Conservation (phyloP, 2,797 vertebrate species). For the Ispidina lecontei region DNA sequence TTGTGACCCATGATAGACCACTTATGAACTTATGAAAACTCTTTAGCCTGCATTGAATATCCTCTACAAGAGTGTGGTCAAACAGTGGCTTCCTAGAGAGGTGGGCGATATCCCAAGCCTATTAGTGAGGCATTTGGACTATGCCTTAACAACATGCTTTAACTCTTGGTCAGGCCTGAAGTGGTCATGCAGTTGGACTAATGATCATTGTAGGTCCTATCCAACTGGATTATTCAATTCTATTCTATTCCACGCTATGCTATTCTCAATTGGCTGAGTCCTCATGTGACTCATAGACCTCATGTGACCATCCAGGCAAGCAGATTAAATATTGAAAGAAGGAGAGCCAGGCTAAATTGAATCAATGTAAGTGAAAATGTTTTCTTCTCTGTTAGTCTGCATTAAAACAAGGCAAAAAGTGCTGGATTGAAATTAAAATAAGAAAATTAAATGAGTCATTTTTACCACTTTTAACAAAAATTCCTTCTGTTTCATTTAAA, state of each 20-base stretch:
- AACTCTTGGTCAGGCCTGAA: neutral
- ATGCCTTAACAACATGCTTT: neutral
- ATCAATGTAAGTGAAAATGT: neutral
- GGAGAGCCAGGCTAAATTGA: neutral
- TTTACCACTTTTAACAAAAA: neutral
- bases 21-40: neutral
- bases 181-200: neutral
- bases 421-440: neutral
- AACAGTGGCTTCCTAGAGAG: neutral
- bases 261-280: neutral
- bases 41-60: neutral
- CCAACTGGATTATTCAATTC: neutral
- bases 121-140: neutral
- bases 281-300: too few relatives aligned
- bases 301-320: neutral
- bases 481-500: accelerated
- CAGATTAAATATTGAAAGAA: neutral
- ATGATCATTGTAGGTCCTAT: neutral
- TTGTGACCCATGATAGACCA: neutral
- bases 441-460: neutral
- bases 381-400: neutral
- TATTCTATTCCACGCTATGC: too few relatives aligned
- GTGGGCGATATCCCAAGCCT: accelerated
- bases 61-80: neutral
- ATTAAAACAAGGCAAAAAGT: neutral